Evolutionary conservation across 2,888 invertebrate genomes (phyloP), one percentile per base, ranked within the genome.

Genomic region (Eupithecia pulchellata): DNA sequence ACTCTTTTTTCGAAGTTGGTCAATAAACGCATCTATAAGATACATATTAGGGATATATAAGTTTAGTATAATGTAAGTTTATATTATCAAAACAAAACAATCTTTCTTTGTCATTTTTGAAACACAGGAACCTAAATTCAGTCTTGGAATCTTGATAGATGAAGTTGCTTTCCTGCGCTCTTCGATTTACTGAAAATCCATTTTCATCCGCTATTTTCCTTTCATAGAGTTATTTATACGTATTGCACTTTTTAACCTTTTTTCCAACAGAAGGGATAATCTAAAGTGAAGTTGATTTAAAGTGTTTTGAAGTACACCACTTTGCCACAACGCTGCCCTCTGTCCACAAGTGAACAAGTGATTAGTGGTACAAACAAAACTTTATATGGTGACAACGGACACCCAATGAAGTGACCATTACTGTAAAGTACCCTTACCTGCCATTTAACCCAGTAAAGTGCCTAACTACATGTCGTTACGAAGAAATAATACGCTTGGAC

Each of bases 401-500:
- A 27, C 1, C 17, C 64, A 64, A 71, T 68, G 64, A 71, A 68
- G 67, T 71, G 64, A 52, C 61, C 67, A 71, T 71, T 67, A 67
- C 39, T 61, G 67, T 34, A 39, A 71, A 71, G 36, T 47, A 60
- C 57, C 58, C 47, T 39, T 27, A 61, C 32, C 55, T 67, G 36
- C 67, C 60, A 29, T 61, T 27, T 34, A 11, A 17, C 61, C 61
- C 13, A n/a, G 61, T 25, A n/a, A 34, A 32, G n/a, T 34, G 20
- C 61, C 20, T 61, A 20, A 20, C 17, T 57, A 57, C 29, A 14
- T 29, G 29, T 32, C 29, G 30, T 32, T 60, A 32, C 30, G 32
- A n/a, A 60, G 20, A 32, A 61, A 30, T 32, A 32, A 34, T 32
- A 14, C 11, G 6, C 20, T 17, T 14, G 8, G 8, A 29, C 61